Evolutionary conservation across 2,888 invertebrate genomes (phyloP).

Genomic region (Augochlorella aurata): DNA sequence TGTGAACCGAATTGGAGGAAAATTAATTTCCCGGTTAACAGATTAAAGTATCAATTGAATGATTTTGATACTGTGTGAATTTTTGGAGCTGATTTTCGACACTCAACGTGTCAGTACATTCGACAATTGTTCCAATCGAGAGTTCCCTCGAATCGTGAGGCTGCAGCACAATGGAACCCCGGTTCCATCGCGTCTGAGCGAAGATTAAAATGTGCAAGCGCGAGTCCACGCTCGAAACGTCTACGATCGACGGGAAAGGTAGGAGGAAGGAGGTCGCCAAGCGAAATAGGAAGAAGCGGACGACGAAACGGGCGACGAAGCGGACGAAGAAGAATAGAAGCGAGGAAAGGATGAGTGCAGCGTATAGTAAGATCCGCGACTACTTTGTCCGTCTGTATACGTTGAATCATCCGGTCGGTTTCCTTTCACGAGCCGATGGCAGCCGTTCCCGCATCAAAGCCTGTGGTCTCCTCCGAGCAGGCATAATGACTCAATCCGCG

Average conservation of each 20-base stretch:
- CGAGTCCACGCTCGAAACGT: slow-evolving; percentile 27
- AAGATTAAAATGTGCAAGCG: slow-evolving; percentile 55
- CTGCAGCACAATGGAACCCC: background rate
- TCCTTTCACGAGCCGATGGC: slow-evolving; percentile 79
- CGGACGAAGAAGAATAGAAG: slow-evolving; percentile 57
- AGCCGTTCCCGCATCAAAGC: slow-evolving; percentile 78
- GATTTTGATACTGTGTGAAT: no score
- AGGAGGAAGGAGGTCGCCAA: slow-evolving; percentile 28
- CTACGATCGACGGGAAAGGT: slow-evolving; percentile 35
- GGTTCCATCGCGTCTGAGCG: background rate
- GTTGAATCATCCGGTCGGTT: slow-evolving; percentile 78
- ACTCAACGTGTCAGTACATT: no score
- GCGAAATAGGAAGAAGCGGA: slow-evolving; percentile 43
- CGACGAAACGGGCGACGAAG: slow-evolving; percentile 48
- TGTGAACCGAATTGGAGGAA: no score
- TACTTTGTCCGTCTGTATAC: slow-evolving; percentile 76
- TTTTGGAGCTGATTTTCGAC: no score
- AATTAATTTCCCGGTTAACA: no score
- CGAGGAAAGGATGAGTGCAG: slow-evolving; percentile 45
- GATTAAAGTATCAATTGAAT: no score
- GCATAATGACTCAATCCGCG: slow-evolving; percentile 82
- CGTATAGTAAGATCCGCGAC: slow-evolving; percentile 67
- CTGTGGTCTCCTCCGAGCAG: slow-evolving; percentile 80
- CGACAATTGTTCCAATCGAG: no score
- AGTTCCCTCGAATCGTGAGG: background rate